Evolutionary conservation across 1,140 invertebrate species (phyloP).

Genomic region (Bombus pascuorum): DNA sequence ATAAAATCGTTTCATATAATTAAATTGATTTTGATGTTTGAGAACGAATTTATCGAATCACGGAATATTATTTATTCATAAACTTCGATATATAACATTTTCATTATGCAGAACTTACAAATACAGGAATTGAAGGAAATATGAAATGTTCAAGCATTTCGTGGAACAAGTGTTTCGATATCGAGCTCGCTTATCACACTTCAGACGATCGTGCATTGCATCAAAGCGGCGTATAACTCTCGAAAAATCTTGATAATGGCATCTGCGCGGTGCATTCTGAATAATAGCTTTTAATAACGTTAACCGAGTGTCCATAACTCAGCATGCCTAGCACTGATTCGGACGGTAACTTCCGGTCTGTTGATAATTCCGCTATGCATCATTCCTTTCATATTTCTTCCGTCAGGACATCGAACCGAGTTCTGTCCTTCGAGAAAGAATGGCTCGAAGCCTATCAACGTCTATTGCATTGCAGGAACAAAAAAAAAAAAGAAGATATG

Average conservation of each 20-base stretch:
- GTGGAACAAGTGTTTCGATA: neutral
- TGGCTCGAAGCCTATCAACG: conserved; percentile 17
- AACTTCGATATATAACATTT: neutral
- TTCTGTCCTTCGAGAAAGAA: conserved; percentile 9
- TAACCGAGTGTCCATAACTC: conserved; percentile 51
- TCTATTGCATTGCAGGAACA: neutral
- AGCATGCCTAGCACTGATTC: conserved; percentile 36
- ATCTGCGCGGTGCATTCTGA: conserved; percentile 38
- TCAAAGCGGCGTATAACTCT: conserved; percentile 32
- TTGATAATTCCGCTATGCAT: conserved; percentile 51
- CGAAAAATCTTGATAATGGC: conserved; percentile 38
- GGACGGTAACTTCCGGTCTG: conserved; percentile 24
- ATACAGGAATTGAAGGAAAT: neutral
- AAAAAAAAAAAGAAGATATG: neutral
- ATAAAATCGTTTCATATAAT: neutral
- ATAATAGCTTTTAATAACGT: conserved; percentile 62
- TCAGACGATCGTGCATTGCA: neutral
- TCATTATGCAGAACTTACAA: too few relatives aligned
- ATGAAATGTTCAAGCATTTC: neutral
- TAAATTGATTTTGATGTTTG: neutral
- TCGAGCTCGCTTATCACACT: neutral
- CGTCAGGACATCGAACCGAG: conserved; percentile 15
- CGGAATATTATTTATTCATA: neutral
- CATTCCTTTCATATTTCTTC: conserved; percentile 34
- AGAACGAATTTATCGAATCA: neutral